Percentiles rank a stretch among this genome's conserved stretches.
phyloP scores from a whole-genome alignment of 2,113 vertebrate genomes.

The Strigops habroptila region DNA sequence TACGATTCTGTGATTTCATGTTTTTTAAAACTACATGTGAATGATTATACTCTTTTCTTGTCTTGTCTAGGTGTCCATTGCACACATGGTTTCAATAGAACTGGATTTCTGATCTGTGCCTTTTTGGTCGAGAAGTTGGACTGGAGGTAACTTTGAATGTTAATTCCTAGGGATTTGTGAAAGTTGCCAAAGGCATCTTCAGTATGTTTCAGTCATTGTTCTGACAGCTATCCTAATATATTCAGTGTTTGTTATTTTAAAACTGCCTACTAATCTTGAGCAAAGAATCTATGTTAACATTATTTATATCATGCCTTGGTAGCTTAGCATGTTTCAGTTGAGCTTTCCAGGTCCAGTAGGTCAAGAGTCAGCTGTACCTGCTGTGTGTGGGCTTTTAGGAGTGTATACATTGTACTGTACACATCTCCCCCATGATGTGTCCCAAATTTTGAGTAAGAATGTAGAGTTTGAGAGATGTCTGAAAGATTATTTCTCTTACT shows the following conservation, averaged over 20 bases:
- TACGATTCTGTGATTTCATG: neutral
- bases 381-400: neutral
- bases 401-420: neutral
- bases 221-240: neutral
- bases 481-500: neutral
- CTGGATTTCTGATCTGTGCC: constrained; percentile 96
- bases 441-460: neutral
- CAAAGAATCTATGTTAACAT: neutral
- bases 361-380: neutral
- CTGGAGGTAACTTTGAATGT: constrained; percentile 87
- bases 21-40: neutral
- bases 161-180: neutral
- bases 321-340: neutral
- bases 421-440: neutral
- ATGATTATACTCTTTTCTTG: neutral
- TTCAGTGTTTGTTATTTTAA: neutral
- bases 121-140: constrained; percentile 98
- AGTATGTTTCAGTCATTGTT: neutral
- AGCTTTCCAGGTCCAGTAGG: neutral
- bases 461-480: neutral
- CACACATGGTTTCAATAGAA: constrained; percentile 98
- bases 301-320: neutral
- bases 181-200: neutral
- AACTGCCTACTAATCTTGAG: neutral
- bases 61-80: constrained; percentile 91